phyloP scores from a whole-genome alignment of 2,797 vertebrate genomes.

The Adrianichthys oophorus region DNA sequence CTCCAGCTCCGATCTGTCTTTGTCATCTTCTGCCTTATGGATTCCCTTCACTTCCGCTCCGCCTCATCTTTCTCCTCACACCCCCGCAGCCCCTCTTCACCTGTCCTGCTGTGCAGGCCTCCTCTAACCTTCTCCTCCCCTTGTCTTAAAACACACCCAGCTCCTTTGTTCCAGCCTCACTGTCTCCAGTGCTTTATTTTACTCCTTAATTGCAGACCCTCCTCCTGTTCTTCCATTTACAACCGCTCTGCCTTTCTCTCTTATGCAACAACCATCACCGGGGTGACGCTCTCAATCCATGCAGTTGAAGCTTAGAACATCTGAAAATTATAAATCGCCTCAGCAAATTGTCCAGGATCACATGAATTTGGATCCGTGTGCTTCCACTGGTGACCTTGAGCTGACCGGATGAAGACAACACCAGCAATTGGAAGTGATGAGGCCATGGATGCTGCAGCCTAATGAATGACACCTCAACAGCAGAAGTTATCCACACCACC shows the following conservation, averaged over 20 bases:
- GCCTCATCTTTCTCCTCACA: constrained; percentile 20
- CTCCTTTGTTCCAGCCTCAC: constrained; percentile 58
- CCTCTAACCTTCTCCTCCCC: constrained; percentile 60
- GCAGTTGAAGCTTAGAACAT: constrained; percentile 23
- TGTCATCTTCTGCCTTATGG: constrained; percentile 43
- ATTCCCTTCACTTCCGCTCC: neutral
- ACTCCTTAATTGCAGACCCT: constrained; percentile 13
- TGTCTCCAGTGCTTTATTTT: constrained; percentile 7
- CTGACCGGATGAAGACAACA: constrained; percentile 14
- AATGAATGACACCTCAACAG: too few relatives aligned
- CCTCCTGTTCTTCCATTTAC: constrained; percentile 19
- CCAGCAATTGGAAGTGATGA: neutral
- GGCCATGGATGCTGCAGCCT: neutral
- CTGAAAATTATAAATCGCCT: constrained; percentile 1
- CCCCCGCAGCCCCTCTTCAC: constrained; percentile 36
- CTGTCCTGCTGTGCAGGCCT: constrained; percentile 41
- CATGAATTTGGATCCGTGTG: constrained; percentile 3
- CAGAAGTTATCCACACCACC: too few relatives aligned
- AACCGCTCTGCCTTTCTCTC: constrained; percentile 19
- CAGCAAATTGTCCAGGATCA: constrained; percentile 15
- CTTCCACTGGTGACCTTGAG: constrained; percentile 45
- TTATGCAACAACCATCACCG: constrained; percentile 58
- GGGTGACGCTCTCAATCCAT: constrained; percentile 28
- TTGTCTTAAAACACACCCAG: constrained; percentile 49
- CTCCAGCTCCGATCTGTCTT: constrained; percentile 51